Evolutionary conservation across 2,113 vertebrate genomes (phyloP).

Genomic region (Bettongia penicillata): DNA sequence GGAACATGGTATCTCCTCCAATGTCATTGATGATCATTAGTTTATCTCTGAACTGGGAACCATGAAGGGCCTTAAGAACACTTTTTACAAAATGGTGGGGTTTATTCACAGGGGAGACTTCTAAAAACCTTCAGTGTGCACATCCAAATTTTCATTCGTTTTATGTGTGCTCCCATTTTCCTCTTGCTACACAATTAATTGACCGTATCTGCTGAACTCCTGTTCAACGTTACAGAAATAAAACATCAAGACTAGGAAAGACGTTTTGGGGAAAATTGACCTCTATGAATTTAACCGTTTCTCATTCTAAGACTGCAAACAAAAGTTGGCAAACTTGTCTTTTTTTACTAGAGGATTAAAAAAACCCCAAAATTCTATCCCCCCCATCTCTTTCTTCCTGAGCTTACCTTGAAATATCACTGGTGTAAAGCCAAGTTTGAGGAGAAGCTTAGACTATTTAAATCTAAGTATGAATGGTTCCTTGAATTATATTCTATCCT

Average conservation of each 20-base stretch:
- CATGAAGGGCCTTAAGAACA: not conserved
- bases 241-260: not conserved
- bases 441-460: not conserved
- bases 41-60: conserved; percentile 54
- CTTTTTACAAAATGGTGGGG: conserved; percentile 45
- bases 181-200: conserved; percentile 38
- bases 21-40: conserved; percentile 49
- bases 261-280: not conserved
- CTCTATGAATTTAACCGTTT: not conserved
- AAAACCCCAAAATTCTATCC: not conserved
- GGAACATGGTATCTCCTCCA: conserved; percentile 54
- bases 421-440: not conserved
- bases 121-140: conserved; percentile 50
- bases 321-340: not conserved
- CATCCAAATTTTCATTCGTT: conserved; percentile 38
- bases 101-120: conserved; percentile 35
- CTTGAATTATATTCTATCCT: not conserved
- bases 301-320: not conserved
- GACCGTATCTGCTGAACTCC: conserved; percentile 24
- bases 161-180: conserved; percentile 19
- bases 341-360: not conserved
- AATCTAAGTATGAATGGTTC: not conserved
- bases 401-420: not conserved
- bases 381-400: not conserved
- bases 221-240: not conserved